Conservation (phyloP, 2,797 vertebrate species). For the Myripristis murdjan region DNA sequence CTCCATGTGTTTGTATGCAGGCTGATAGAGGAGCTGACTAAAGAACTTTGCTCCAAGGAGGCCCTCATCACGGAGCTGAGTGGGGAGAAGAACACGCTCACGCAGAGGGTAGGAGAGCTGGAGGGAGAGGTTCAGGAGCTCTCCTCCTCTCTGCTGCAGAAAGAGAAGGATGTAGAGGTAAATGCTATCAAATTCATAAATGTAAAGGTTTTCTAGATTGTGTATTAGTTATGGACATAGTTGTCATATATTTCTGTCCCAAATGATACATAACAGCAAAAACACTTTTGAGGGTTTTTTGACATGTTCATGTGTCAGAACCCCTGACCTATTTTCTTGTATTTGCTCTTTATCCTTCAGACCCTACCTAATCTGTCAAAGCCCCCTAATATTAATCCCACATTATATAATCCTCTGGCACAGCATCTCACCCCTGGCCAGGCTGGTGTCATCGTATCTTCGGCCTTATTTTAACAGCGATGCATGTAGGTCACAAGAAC, state of each 20-base stretch:
- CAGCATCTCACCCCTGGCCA: conserved; percentile 29
- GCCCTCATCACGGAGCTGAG: conserved; percentile 83
- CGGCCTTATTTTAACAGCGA: conserved; percentile 53
- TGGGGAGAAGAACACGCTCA: conserved; percentile 82
- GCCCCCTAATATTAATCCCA: conserved; percentile 29
- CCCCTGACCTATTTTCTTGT: no score
- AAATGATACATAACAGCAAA: no score
- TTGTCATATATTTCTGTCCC: no score
- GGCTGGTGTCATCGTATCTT: conserved; percentile 15
- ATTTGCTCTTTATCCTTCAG: background rate
- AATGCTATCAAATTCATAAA: background rate
- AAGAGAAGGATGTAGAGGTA: conserved; percentile 88
- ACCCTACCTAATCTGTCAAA: background rate
- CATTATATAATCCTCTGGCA: conserved; percentile 42
- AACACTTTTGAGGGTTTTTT: no score
- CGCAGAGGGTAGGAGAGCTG: conserved; percentile 77
- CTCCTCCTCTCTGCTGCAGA: conserved; percentile 84
- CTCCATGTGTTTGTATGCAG: conserved; percentile 69
- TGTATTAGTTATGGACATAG: no score
- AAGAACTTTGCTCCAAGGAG: conserved; percentile 86
- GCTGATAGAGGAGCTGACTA: conserved; percentile 88
- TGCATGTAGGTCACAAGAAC: conserved; percentile 46
- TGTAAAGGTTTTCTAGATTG: no score
- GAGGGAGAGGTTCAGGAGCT: conserved; percentile 81
- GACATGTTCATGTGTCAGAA: no score